Percentiles rank a stretch among this genome's conserved stretches.
Conservation (phyloP, 2,113 vertebrate species). For the Casuarius casuarius region DNA sequence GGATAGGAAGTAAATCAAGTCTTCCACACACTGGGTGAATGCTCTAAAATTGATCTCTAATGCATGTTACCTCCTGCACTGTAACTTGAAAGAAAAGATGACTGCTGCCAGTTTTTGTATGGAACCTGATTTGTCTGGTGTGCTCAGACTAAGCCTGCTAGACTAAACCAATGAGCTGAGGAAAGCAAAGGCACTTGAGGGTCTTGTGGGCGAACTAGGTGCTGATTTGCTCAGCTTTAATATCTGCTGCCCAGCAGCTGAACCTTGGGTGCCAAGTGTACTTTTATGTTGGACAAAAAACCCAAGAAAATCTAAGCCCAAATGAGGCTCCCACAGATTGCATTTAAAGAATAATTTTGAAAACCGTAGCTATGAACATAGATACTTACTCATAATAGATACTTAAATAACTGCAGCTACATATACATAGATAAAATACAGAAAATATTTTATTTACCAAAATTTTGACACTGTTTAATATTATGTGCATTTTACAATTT, state of each 20-base stretch:
- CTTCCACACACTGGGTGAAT: neutral
- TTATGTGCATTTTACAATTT: neutral
- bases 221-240: neutral
- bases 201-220: too few species aligned
- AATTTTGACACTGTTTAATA: neutral
- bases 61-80: neutral
- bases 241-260: neutral
- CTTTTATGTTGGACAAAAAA: neutral
- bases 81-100: too few species aligned
- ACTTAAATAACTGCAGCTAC: neutral
- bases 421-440: neutral
- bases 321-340: neutral
- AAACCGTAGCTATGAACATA: neutral
- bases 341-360: neutral
- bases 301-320: neutral
- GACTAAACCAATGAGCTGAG: too few species aligned
- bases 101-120: too few species aligned
- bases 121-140: too few species aligned
- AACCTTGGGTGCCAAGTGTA: neutral
- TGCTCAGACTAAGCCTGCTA: too few species aligned
- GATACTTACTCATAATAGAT: neutral
- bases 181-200: too few species aligned
- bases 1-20: neutral
- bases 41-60: neutral
- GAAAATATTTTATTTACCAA: neutral